Conservation (phyloP, 1,140 invertebrate genomes). For the Drosophila leontia region DNA sequence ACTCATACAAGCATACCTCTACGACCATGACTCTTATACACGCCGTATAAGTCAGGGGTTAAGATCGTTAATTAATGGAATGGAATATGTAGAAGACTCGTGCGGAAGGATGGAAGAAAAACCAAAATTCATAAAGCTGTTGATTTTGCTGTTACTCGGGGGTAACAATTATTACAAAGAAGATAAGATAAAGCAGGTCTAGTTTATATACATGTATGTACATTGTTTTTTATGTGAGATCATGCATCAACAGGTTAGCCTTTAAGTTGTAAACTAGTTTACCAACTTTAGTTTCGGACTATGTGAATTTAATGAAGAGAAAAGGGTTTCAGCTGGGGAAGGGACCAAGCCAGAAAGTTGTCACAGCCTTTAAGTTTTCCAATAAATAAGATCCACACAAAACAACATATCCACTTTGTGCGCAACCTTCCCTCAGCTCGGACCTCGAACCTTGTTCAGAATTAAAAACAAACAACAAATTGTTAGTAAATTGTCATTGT, state of each 20-base stretch:
- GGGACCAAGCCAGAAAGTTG: slow-evolving; percentile 32
- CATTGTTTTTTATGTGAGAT: slow-evolving; percentile 54
- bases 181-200: slow-evolving; percentile 23
- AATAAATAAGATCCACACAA: slow-evolving; percentile 18
- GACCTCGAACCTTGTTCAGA: slow-evolving; percentile 34
- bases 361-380: slow-evolving; percentile 39
- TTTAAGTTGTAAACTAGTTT: slow-evolving; percentile 34
- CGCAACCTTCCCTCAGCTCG: slow-evolving; percentile 36
- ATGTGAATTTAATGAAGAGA: slow-evolving; percentile 57
- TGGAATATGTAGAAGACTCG: slow-evolving; percentile 39
- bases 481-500: slow-evolving; percentile 41
- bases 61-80: slow-evolving; percentile 25
- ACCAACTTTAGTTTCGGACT: slow-evolving; percentile 43
- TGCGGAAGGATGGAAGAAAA: slow-evolving; percentile 18
- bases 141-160: slow-evolving; percentile 78
- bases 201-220: slow-evolving; percentile 41
- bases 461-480: slow-evolving; percentile 6
- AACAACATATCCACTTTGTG: slow-evolving; percentile 56
- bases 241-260: slow-evolving; percentile 33
- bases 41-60: slow-evolving; percentile 26
- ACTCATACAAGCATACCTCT: slow-evolving; percentile 50
- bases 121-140: slow-evolving; percentile 55
- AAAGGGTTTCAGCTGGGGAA: slow-evolving; percentile 29
- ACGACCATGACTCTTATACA: slow-evolving; percentile 18
- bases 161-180: slow-evolving; percentile 47